Percentiles rank a stretch among this genome's conserved stretches.
Conservation (phyloP, 37 sponge, comb jelly and placozoan species). For the Beroe forskalii region DNA sequence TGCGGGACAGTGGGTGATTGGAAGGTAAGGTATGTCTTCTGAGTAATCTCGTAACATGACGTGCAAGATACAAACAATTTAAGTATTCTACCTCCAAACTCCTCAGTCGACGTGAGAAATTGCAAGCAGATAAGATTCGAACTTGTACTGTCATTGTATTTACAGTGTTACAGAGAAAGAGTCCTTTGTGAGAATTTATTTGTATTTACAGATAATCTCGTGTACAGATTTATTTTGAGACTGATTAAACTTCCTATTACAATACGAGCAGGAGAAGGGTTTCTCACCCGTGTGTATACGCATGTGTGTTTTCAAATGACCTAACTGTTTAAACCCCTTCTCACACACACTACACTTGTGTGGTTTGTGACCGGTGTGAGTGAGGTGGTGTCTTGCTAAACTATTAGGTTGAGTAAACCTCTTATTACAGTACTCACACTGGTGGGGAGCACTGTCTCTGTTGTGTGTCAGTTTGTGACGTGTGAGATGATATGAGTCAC, state of each 20-base stretch:
- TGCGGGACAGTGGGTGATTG: no score
- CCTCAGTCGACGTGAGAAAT: no score
- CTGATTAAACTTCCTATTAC: not conserved
- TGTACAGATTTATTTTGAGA: not conserved
- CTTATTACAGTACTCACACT: constrained; percentile 50
- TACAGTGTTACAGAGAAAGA: no score
- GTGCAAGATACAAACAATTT: no score
- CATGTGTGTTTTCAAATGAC: constrained; percentile 18
- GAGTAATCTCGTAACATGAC: no score
- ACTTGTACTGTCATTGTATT: no score
- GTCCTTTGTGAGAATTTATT: no score
- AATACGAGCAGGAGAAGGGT: constrained; percentile 17
- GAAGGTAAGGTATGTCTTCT: no score
- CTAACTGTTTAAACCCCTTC: not conserved
- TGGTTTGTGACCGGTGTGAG: constrained; percentile 33
- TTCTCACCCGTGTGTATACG: constrained; percentile 48
- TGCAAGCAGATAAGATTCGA: no score
- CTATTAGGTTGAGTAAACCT: not conserved
- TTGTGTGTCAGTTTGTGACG: constrained; percentile 27
- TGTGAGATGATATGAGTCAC: not conserved
- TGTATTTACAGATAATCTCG: not conserved
- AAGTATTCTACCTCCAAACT: no score
- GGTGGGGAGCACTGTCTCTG: not conserved
- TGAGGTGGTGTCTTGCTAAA: not conserved
- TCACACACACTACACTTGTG: constrained; percentile 49